Conservation (phyloP, 92 coral and sea anemone species). For the Phymanthus crucifer region DNA sequence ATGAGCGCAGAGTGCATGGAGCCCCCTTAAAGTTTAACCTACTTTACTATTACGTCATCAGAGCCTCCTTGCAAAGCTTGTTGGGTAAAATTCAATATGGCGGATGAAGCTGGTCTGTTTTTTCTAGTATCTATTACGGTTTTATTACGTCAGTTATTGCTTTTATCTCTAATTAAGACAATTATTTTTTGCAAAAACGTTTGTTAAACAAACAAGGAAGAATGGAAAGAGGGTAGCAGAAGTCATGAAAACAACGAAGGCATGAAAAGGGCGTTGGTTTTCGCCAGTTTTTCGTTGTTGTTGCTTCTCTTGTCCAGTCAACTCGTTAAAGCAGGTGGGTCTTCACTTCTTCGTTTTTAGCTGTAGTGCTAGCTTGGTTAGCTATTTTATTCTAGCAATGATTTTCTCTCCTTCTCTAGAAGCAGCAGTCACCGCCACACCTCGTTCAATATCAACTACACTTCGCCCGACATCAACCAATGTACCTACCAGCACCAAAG, state of each 20-base stretch:
- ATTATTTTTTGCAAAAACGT: not conserved
- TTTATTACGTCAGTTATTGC: not conserved
- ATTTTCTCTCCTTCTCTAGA: too few species aligned
- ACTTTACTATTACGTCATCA: not conserved
- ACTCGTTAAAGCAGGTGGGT: not conserved
- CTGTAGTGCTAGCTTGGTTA: not conserved
- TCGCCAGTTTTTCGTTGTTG: not conserved
- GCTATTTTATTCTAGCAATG: too few species aligned
- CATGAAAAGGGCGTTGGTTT: not conserved
- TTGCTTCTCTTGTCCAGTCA: not conserved
- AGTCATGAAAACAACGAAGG: not conserved
- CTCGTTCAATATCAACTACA: not conserved
- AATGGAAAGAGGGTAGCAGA: not conserved
- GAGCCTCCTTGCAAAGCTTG: not conserved
- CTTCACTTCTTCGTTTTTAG: not conserved
- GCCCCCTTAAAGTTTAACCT: not conserved
- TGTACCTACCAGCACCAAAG: not conserved
- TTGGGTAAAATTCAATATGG: conserved; percentile 34
- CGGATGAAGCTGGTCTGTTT: conserved; percentile 11
- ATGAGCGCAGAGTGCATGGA: too few species aligned
- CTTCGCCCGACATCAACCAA: not conserved
- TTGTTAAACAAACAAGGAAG: not conserved
- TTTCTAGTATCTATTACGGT: not conserved
- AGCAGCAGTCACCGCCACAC: not conserved
- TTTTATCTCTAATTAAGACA: not conserved